Base-by-base conservation (phyloP, 2,113 vertebrate genomes). In the Todiramphus saurophagus region DNA sequence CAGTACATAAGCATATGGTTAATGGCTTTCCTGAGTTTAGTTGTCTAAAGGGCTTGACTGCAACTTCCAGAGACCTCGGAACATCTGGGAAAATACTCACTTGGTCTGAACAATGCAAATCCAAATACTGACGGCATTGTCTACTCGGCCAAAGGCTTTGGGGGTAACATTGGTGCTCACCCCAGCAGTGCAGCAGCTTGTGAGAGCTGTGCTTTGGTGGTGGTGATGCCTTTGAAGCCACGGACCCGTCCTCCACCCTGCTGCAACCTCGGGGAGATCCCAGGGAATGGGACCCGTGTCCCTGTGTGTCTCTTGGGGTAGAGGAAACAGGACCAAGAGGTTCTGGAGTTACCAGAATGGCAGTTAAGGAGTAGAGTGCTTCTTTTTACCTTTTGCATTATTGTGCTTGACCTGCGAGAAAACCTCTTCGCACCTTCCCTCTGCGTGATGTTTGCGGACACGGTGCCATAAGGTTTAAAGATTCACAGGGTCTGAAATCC, bases 101-200 rank as follows among this genome's bases (percentile, higher is more conserved):
- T 63, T 4, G 51, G 56, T 85, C 75, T 8, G 1, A 79, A 78
- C 82, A 79, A 63, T 76, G 79, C 10, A 7, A 41, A 16, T 13
- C 2, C 51, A 46, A 83, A 72, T 4, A 1, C 13, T 2, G 3
- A 8, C 0, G 4, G 28, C 2, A 0, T 50, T 35, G 46, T 10
- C 62, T 9, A 3, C 82, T 30, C 0, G 15, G 55, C 53, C 92
- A 48, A 77, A 69, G 85, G 60, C 53, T 75, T 33, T 2, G 17
- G 80, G 44, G 16, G 11, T 28, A 3, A 27, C 4, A 25, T 1
- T 27, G 46, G 5, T 33, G 25, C 77, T 67, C 75, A 48, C 37
- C 92, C 60, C 63, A 43, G 59, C 59, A 39, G 27, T 48, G 16
- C 7, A 3, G 37, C 43, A 43, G 43, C 14, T 43, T 16, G 15